These are phyloP conservation scores for Crioceris asparagi DNA, from an alignment of 2,888 invertebrate genomes.

Conservation along the genomic window DNA sequence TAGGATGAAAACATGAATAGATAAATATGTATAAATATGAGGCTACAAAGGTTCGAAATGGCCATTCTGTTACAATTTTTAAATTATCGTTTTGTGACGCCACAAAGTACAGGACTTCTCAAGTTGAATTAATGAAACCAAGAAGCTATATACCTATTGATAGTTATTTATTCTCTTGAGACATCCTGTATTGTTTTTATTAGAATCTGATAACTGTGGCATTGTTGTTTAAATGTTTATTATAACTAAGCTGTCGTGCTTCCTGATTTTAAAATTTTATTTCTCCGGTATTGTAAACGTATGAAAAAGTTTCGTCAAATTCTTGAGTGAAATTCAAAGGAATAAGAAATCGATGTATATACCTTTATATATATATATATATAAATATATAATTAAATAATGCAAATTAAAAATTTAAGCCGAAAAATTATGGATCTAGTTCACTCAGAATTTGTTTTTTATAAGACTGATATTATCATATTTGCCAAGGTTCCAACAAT, in stretches of 20 bases:
- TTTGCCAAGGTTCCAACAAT: slow-evolving; percentile 37
- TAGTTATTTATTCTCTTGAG: no score
- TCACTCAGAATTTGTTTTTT: slow-evolving; percentile 25
- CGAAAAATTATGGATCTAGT: no score
- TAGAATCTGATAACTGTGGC: no score
- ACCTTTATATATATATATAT: no score
- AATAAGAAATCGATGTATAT: slow-evolving; percentile 2
- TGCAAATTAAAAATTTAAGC: slow-evolving; percentile 12
- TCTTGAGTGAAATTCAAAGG: slow-evolving; percentile 14
- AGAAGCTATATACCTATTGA: no score
- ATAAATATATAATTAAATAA: slow-evolving; percentile 10
- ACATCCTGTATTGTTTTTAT: no score
- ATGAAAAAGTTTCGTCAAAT: slow-evolving; percentile 23
- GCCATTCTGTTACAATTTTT: neutral
- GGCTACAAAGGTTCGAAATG: neutral
- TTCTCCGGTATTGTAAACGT: slow-evolving; percentile 25
- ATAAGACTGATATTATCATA: slow-evolving; percentile 40
- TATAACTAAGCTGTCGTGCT: slow-evolving; percentile 31
- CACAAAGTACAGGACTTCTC: slow-evolving; percentile 7
- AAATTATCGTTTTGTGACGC: slow-evolving; percentile 7
- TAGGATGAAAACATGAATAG: slow-evolving; percentile 2
- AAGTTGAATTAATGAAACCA: no score
- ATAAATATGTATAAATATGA: slow-evolving; percentile 2
- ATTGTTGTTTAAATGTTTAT: slow-evolving; percentile 21
- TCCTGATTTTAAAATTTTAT: slow-evolving; percentile 28